phyloP scores from a whole-genome alignment of 1,140 invertebrate species.

The Aphelinus certus region DNA sequence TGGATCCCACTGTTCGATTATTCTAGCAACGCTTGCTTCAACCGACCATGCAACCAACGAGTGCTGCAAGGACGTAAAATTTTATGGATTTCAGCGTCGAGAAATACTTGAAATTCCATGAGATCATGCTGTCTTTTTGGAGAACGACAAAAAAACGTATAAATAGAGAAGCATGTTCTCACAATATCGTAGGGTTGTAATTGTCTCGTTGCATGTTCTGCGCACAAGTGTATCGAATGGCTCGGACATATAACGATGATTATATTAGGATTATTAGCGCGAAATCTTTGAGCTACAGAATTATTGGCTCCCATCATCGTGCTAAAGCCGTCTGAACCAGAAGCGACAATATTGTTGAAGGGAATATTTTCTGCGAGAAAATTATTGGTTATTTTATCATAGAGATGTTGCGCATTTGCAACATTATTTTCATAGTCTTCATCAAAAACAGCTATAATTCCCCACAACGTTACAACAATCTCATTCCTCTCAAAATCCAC shows the following conservation, averaged over 20 bases:
- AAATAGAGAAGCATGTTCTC: background rate
- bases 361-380: constrained; percentile 16
- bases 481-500: background rate
- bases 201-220: constrained; percentile 51
- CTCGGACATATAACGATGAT: constrained; percentile 56
- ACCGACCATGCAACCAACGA: constrained; percentile 32
- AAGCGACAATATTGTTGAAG: constrained; percentile 52
- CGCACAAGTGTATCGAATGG: constrained; percentile 55
- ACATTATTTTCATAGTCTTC: background rate
- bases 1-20: background rate
- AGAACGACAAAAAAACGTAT: background rate
- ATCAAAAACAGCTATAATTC: background rate
- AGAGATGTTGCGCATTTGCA: background rate
- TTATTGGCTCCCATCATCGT: constrained; percentile 56
- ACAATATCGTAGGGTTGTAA: constrained; percentile 43
- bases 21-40: background rate
- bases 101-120: constrained; percentile 46
- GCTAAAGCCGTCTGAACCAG: constrained; percentile 54
- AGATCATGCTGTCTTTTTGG: constrained; percentile 34
- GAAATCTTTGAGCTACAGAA: constrained; percentile 48
- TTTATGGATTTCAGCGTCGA: constrained; percentile 45
- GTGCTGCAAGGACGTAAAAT: constrained; percentile 45
- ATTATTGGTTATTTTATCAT: background rate
- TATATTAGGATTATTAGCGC: constrained; percentile 46
- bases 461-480: background rate